Evolutionary conservation across 2,888 invertebrate species (phyloP).

Genomic region (Eilema caniola): DNA sequence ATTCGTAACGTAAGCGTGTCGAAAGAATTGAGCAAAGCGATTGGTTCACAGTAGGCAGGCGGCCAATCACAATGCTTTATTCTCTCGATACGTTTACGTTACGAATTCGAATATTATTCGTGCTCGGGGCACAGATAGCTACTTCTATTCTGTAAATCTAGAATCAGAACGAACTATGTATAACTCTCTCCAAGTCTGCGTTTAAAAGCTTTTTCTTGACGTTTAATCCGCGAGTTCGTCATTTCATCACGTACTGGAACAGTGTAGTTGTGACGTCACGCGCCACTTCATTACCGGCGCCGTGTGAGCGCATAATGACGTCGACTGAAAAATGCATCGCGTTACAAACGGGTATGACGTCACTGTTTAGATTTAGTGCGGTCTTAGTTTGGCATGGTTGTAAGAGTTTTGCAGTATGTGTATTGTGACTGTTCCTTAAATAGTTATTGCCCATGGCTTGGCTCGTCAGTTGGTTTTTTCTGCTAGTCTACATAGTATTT

Average conservation of each 20-base stretch:
- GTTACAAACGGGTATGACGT: constrained; percentile 37
- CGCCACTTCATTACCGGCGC: constrained; percentile 48
- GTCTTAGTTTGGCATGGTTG: background rate
- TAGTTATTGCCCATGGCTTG: background rate
- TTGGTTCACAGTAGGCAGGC: no score
- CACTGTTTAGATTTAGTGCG: constrained; percentile 32
- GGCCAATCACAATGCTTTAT: no score
- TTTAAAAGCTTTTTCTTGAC: constrained; percentile 19
- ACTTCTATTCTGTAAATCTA: background rate
- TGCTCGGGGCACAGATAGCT: no score
- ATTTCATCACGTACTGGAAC: constrained; percentile 47
- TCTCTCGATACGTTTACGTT: no score
- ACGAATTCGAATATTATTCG: no score
- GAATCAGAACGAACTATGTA: background rate
- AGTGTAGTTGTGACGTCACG: constrained; percentile 40
- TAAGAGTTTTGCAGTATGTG: background rate
- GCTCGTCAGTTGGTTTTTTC: no score
- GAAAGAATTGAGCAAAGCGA: no score
- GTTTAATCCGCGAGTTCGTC: constrained; percentile 40
- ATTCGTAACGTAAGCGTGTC: no score
- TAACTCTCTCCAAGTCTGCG: background rate
- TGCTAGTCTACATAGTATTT: no score
- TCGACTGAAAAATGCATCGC: constrained; percentile 49
- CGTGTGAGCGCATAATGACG: constrained; percentile 53
- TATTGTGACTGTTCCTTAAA: background rate